These are phyloP conservation scores for Rotaria macrura DNA, from an alignment of 2,888 invertebrate genomes.

Conservation along the genomic window DNA sequence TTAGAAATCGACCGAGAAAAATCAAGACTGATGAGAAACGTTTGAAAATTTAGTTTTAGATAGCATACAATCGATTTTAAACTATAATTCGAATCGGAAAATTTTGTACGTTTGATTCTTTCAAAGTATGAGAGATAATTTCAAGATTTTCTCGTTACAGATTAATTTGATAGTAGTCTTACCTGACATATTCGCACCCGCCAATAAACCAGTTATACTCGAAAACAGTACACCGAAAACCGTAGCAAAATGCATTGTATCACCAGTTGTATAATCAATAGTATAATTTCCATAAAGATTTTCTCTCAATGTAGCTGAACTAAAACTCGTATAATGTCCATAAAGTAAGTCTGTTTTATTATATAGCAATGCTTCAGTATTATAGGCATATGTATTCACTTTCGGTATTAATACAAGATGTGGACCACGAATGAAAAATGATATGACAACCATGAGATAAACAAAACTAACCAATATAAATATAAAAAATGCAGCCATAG, in stretches of 20 bases:
- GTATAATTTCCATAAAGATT: constrained; percentile 61
- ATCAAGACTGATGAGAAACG: too few relatives aligned
- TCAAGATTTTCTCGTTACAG: too few relatives aligned
- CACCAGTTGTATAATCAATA: constrained; percentile 63
- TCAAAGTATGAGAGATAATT: too few relatives aligned
- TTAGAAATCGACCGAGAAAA: too few relatives aligned
- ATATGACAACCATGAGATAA: constrained; percentile 24
- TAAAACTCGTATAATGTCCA: constrained; percentile 71
- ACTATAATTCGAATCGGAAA: too few relatives aligned
- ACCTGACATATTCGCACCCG: constrained; percentile 89
- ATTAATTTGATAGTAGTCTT: constrained; percentile 35
- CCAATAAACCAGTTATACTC: constrained; percentile 98
- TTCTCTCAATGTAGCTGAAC: constrained; percentile 60
- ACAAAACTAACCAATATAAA: constrained; percentile 26
- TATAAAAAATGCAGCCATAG: constrained; percentile 37
- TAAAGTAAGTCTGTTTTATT: constrained; percentile 44
- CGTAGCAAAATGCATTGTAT: constrained; percentile 69
- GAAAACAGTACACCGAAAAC: constrained; percentile 96
- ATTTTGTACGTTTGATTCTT: too few relatives aligned
- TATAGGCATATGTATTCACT: constrained; percentile 38
- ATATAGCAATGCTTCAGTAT: background rate
- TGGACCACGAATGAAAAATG: constrained; percentile 22
- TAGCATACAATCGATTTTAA: too few relatives aligned
- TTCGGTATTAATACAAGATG: constrained; percentile 39
- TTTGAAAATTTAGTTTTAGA: too few relatives aligned